phyloP scores from a whole-genome alignment of 2,113 vertebrate species.

The Fregetta grallaria region DNA sequence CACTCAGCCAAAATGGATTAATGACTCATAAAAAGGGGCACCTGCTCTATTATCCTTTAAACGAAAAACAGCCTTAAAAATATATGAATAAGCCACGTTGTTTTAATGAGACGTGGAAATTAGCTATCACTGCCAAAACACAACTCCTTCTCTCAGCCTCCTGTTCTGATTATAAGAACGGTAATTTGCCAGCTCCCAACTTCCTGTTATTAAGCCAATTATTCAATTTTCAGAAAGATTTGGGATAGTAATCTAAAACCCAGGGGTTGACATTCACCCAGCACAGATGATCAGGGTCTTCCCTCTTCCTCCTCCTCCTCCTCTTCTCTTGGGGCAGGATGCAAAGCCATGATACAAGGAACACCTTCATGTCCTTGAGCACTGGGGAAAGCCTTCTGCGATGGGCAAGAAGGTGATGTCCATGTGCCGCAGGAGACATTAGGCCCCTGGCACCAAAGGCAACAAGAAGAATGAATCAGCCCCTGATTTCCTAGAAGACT shows the following conservation, averaged over 20 bases:
- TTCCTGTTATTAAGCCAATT: constrained; percentile 58
- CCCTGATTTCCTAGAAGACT: neutral
- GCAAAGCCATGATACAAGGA: neutral
- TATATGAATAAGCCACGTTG: neutral
- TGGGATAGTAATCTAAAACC: neutral
- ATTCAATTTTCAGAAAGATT: constrained; percentile 42
- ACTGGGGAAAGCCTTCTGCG: neutral
- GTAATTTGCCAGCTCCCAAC: constrained; percentile 34
- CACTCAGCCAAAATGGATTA: neutral
- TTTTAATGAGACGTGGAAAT: constrained; percentile 45
- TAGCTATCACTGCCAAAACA: constrained; percentile 36
- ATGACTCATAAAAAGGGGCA: neutral
- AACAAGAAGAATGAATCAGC: neutral
- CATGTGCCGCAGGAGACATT: fast-evolving
- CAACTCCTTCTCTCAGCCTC: neutral
- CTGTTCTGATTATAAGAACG: constrained; percentile 14
- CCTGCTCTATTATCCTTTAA: neutral
- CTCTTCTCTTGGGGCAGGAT: neutral
- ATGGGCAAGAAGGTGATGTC: neutral
- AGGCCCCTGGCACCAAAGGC: neutral
- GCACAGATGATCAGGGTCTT: neutral
- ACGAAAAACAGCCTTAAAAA: neutral
- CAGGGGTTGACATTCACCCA: neutral
- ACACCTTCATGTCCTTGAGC: neutral
- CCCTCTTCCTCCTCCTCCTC: neutral